These are phyloP conservation scores for Nephrotoma flavescens DNA, from an alignment of 2,888 invertebrate species.

Conservation along the genomic window DNA sequence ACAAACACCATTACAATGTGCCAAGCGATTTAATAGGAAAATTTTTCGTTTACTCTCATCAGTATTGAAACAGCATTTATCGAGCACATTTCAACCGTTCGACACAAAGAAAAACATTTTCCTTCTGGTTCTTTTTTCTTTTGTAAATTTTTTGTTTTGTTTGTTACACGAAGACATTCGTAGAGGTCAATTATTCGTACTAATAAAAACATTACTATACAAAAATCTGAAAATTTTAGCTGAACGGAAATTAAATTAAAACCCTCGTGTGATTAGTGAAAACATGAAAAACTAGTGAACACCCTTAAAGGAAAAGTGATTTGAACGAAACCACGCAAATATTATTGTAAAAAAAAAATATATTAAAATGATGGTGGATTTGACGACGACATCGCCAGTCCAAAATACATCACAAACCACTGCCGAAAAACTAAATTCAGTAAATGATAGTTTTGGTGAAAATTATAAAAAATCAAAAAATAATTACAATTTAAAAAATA, in stretches of 20 bases:
- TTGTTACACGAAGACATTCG: not conserved
- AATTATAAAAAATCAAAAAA: not conserved
- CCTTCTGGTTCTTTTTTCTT: not conserved
- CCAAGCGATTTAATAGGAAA: not conserved
- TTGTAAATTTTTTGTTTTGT: no score
- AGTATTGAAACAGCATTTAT: not conserved
- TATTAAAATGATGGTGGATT: constrained; percentile 3
- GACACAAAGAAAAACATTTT: not conserved
- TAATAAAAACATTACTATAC: not conserved
- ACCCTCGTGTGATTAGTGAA: not conserved
- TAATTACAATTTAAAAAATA: not conserved
- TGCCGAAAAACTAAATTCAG: not conserved
- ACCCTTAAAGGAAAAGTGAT: not conserved
- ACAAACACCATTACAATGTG: not conserved
- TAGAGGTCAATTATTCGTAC: not conserved
- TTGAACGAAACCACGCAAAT: not conserved
- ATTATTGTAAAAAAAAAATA: not conserved
- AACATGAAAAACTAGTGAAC: not conserved
- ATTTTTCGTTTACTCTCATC: not conserved
- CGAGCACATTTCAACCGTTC: not conserved
- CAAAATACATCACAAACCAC: not conserved
- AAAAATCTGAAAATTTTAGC: not conserved
- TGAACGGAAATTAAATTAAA: not conserved
- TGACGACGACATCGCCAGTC: not conserved
- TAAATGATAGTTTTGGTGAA: not conserved